A percentile compares a stretch with the other conserved stretches of the same genome.
Conservation (phyloP, 2,797 vertebrate species). For the Crocodylus rhombifer region DNA sequence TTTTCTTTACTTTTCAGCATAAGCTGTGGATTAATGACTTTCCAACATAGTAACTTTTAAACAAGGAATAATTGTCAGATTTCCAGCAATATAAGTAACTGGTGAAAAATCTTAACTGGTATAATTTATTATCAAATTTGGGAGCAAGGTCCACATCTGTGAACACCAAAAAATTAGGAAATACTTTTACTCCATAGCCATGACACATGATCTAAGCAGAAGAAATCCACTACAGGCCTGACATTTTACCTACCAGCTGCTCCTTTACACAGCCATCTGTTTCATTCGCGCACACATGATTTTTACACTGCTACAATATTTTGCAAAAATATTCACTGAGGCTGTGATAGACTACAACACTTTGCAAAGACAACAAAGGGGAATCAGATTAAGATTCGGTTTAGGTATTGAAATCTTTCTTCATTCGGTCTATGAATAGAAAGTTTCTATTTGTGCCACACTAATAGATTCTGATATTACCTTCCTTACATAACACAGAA, state of each 20-base stretch:
- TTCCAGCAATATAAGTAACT: neutral
- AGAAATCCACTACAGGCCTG: constrained; percentile 52
- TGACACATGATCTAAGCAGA: constrained; percentile 35
- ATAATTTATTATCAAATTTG: neutral
- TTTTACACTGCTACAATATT: constrained; percentile 47
- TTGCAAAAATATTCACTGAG: neutral
- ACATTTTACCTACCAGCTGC: constrained; percentile 68
- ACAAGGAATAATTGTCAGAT: neutral
- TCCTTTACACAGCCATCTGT: constrained; percentile 69
- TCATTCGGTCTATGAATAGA: neutral
- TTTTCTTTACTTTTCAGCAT: neutral
- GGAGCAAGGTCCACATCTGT: neutral
- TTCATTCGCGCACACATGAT: constrained; percentile 19
- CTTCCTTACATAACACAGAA: neutral
- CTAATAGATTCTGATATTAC: neutral
- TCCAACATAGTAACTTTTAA: no score
- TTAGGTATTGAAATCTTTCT: neutral
- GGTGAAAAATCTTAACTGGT: neutral
- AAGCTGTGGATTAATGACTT: no score
- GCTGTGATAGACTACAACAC: neutral
- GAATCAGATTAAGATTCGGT: neutral
- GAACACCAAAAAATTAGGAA: constrained; percentile 25
- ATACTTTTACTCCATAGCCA: neutral
- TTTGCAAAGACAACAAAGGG: neutral
- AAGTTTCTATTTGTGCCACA: neutral